Conservation (phyloP, 1,140 invertebrate genomes). For the Antheraea mylitta region DNA sequence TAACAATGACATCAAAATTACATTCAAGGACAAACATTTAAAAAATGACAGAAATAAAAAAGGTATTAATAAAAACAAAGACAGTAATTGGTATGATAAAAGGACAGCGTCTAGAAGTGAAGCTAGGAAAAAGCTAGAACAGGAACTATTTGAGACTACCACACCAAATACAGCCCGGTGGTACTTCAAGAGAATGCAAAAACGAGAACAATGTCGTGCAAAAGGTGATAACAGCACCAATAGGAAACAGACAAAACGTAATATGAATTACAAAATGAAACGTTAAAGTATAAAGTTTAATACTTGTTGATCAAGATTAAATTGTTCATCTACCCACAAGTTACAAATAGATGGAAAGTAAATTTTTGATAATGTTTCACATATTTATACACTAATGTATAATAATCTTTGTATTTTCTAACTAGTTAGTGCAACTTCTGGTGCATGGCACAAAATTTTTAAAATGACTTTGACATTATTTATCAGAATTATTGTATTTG, state of each 20-base stretch:
- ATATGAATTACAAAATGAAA: constrained; percentile 50
- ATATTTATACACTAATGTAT: background rate
- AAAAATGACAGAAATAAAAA: constrained; percentile 16
- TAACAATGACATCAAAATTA: background rate
- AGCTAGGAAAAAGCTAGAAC: constrained; percentile 52
- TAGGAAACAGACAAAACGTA: constrained; percentile 38
- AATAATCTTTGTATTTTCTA: background rate
- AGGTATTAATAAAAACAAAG: constrained; percentile 27
- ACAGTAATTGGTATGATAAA: constrained; percentile 58
- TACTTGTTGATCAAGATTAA: background rate
- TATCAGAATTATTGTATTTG: background rate
- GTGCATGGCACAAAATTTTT: background rate
- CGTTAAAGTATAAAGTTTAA: constrained; percentile 28
- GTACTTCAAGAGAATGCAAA: constrained; percentile 70
- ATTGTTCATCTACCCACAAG: background rate
- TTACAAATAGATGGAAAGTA: background rate
- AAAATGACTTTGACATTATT: background rate
- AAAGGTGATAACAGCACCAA: constrained; percentile 43
- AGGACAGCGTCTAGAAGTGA: constrained; percentile 45
- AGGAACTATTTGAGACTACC: constrained; percentile 52
- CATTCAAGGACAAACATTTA: constrained; percentile 8
- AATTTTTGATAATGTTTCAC: background rate
- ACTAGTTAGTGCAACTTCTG: background rate
- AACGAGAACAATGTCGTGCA: constrained; percentile 60
- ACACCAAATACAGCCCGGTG: constrained; percentile 54